Conservation (phyloP, 2,113 vertebrate genomes). For the Oxygymnocypris stewartii region DNA sequence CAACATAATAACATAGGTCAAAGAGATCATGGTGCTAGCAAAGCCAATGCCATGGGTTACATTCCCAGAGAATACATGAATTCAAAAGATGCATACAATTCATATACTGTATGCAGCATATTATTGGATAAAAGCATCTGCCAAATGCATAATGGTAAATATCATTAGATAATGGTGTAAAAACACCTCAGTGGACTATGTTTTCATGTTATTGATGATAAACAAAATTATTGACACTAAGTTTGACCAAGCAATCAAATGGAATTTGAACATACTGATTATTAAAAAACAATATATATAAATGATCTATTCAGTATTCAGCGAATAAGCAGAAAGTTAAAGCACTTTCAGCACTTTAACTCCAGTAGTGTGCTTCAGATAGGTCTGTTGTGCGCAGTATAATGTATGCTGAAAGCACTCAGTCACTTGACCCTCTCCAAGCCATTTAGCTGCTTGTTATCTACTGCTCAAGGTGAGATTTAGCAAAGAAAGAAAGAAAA, state of each 20-base stretch:
- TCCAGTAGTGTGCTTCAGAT: not conserved
- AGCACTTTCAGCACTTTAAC: constrained; percentile 18
- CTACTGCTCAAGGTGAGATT: not conserved
- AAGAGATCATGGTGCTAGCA: not conserved
- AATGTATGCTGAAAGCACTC: constrained; percentile 17
- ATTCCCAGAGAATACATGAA: not conserved
- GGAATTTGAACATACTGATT: not conserved
- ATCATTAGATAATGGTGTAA: not conserved
- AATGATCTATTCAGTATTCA: not conserved
- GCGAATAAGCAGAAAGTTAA: not conserved
- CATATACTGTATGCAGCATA: not conserved
- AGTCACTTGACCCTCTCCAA: constrained; percentile 18
- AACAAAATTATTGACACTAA: not conserved
- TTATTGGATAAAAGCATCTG: not conserved
- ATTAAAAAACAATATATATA: not conserved
- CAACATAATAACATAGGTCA: constrained; percentile 13
- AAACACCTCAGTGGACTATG: not conserved
- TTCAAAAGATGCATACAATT: not conserved
- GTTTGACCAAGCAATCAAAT: not conserved
- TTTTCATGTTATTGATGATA: not conserved
- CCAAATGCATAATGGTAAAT: not conserved
- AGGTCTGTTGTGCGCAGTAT: not conserved
- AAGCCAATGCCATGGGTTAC: not conserved
- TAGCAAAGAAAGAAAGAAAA: not conserved
- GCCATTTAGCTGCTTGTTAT: constrained; percentile 11